Evolutionary conservation across 2,113 vertebrate genomes (phyloP).

Genomic region (Apodemus speciosus): DNA sequence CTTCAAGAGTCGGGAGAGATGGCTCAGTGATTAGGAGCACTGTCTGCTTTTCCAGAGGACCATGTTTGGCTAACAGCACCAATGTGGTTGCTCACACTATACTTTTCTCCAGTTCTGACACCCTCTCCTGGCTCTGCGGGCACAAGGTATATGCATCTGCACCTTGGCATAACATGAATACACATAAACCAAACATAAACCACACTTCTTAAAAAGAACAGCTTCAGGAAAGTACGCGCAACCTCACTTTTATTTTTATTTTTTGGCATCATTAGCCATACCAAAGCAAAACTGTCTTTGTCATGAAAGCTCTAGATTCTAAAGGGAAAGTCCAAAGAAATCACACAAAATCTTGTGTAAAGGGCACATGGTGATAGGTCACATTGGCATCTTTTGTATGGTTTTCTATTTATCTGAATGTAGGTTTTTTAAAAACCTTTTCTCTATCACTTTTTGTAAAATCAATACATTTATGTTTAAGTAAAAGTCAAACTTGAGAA

Average conservation of each 20-base stretch:
- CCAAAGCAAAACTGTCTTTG: not conserved
- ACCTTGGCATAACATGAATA: not conserved
- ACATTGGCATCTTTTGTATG: constrained; percentile 17
- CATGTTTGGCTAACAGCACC: not conserved
- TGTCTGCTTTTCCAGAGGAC: not conserved
- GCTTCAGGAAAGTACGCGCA: not conserved
- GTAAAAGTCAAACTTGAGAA: not conserved
- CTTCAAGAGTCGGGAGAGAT: not conserved
- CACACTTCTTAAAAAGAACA: not conserved
- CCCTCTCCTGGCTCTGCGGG: not conserved
- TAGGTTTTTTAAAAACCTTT: constrained; percentile 7
- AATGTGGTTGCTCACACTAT: too few species aligned
- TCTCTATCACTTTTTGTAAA: not conserved
- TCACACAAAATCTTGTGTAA: constrained; percentile 2
- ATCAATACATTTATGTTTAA: constrained; percentile 18
- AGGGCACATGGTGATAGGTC: too few species aligned
- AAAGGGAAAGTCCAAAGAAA: constrained; percentile 33
- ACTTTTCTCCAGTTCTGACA: not conserved
- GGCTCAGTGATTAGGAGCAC: not conserved
- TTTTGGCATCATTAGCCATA: constrained; percentile 51
- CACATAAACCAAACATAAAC: not conserved
- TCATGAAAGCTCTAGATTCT: not conserved
- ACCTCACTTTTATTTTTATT: not conserved
- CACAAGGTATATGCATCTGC: not conserved
- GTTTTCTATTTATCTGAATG: constrained; percentile 19